phyloP scores from a whole-genome alignment of 2,797 vertebrate genomes.

The Trachurus trachurus region DNA sequence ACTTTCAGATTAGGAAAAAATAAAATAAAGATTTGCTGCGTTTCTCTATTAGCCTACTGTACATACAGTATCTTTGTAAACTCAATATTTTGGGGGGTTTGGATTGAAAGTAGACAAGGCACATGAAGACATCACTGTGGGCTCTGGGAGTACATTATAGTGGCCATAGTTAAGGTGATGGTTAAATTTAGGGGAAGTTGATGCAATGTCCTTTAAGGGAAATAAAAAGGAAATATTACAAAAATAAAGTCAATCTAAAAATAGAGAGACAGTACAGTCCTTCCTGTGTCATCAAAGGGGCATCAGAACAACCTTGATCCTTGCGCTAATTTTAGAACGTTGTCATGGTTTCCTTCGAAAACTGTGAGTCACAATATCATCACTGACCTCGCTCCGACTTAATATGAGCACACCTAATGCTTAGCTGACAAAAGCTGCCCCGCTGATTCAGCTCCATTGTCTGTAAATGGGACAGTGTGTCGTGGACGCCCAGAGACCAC shows the following conservation, averaged over 20 bases:
- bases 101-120: background rate
- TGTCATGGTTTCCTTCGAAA: conserved; percentile 17
- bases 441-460: conserved; percentile 43
- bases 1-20: no score
- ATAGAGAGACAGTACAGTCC: background rate
- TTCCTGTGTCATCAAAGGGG: background rate
- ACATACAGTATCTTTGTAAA: background rate
- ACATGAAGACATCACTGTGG: background rate
- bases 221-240: no score
- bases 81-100: background rate
- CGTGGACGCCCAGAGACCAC: background rate
- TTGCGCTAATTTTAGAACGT: conserved; percentile 5
- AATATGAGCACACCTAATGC: background rate
- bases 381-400: conserved; percentile 4
- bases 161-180: no score
- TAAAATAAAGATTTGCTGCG: background rate
- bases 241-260: background rate
- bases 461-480: background rate
- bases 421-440: conserved; percentile 25
- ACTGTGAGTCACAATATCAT: conserved; percentile 23
- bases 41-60: no score
- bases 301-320: background rate
- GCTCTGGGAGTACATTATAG: background rate
- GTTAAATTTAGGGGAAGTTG: no score
- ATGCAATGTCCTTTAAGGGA: no score